phyloP scores from a whole-genome alignment of 1,140 invertebrate genomes.

The Metopolophium dirhodum region DNA sequence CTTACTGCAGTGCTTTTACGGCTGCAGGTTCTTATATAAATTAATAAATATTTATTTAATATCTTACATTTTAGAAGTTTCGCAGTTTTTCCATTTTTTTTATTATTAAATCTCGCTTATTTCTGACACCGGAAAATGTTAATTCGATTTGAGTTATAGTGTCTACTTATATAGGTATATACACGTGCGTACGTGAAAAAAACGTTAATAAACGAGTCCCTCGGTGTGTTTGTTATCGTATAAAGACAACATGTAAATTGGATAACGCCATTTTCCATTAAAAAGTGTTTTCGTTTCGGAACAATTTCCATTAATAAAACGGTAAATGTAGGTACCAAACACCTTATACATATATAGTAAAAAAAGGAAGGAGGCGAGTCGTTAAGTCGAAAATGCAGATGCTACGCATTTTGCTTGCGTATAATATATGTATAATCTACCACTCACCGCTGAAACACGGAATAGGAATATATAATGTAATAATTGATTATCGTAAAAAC shows the following conservation, averaged over 20 bases:
- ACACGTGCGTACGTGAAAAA: background rate
- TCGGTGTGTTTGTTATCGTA: background rate
- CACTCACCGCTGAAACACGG: background rate
- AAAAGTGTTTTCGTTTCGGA: constrained; percentile 49
- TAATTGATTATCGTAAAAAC: constrained; percentile 41
- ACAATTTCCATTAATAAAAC: constrained; percentile 45
- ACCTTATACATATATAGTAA: background rate
- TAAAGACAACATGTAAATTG: constrained; percentile 43
- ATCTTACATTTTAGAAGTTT: background rate
- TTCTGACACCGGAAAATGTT: constrained; percentile 34
- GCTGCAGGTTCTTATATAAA: background rate
- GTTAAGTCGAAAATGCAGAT: constrained; percentile 10
- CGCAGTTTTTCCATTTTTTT: background rate
- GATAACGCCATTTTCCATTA: constrained; percentile 37
- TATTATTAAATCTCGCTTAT: constrained; percentile 17
- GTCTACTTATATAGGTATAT: background rate
- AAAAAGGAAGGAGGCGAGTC: background rate
- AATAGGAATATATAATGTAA: constrained; percentile 26
- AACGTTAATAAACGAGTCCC: constrained; percentile 51
- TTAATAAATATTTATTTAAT: background rate
- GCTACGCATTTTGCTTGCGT: background rate
- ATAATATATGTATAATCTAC: background rate
- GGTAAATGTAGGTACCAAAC: background rate
- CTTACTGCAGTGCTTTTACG: constrained; percentile 6
- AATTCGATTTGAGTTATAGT: constrained; percentile 36